These are phyloP conservation scores for Allolobophora icterica DNA, from an alignment of 2,888 invertebrate genomes.

Conservation along the genomic window DNA sequence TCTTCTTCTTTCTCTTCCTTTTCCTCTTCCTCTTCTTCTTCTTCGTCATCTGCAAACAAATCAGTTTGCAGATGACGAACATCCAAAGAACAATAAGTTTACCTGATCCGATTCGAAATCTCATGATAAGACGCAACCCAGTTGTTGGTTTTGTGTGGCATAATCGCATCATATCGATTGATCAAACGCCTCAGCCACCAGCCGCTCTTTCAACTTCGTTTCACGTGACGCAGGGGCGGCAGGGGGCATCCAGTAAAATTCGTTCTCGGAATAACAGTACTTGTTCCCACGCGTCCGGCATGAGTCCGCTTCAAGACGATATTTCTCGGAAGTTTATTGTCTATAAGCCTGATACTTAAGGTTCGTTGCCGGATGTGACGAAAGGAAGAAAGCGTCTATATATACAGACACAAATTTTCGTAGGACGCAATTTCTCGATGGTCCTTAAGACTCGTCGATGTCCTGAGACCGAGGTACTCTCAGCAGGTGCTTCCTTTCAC, in stretches of 20 bases:
- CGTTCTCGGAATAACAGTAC: neutral
- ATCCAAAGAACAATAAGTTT: neutral
- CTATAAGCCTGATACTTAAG: neutral
- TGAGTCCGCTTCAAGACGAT: neutral
- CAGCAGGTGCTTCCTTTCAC: neutral
- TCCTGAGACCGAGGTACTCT: neutral
- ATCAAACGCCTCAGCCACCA: neutral
- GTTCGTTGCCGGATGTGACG: neutral
- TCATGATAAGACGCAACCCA: neutral
- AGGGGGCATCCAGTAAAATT: neutral
- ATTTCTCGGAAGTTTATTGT: neutral
- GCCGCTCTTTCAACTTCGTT: neutral
- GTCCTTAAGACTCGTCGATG: neutral
- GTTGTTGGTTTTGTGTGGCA: neutral
- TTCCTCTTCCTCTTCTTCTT: too few relatives aligned
- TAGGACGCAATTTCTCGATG: neutral
- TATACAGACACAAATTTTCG: neutral
- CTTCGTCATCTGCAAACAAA: neutral
- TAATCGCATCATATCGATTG: neutral
- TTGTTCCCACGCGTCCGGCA: neutral
- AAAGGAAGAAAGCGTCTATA: neutral
- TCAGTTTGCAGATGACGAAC: neutral
- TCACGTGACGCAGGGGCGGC: neutral
- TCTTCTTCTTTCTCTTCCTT: too few relatives aligned
- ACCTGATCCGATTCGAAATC: neutral